Percentiles rank a stretch among this genome's conserved stretches.
phyloP scores from a whole-genome alignment of 2,797 vertebrate genomes.

The Tauraco hartlaubi region DNA sequence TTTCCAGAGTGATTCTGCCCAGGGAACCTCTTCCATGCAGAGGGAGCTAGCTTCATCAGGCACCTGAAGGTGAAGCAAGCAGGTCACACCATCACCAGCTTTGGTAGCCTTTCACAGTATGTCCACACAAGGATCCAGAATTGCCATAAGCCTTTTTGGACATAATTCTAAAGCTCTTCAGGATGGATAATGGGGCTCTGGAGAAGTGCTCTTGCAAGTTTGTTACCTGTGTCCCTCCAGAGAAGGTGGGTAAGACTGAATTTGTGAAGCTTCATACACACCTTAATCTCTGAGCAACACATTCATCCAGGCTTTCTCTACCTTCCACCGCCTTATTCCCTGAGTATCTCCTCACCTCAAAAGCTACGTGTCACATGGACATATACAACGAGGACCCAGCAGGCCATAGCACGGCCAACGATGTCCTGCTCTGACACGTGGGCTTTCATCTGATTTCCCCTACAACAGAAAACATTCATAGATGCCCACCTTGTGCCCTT shows the following conservation, averaged over 20 bases:
- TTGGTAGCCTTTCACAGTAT: background rate
- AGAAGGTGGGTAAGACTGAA: background rate
- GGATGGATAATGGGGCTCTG: accelerated
- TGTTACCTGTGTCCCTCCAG: accelerated
- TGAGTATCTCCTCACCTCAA: background rate
- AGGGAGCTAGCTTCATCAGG: background rate
- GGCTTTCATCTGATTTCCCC: background rate
- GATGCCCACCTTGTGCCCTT: background rate
- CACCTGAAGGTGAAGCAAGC: background rate
- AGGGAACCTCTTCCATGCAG: background rate
- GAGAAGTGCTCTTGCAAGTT: background rate
- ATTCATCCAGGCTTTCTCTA: background rate
- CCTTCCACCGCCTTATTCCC: background rate
- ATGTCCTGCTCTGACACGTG: background rate
- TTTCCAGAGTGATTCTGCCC: background rate
- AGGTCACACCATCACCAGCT: background rate
- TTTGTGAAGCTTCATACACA: background rate
- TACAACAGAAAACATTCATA: background rate
- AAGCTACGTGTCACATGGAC: background rate
- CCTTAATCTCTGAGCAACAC: background rate
- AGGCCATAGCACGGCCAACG: background rate
- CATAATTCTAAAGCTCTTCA: background rate
- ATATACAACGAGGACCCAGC: background rate
- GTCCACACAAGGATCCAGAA: background rate
- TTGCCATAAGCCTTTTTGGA: background rate